Conservation (phyloP, 2,888 invertebrate species). For the Meghimatium bilineatum region DNA sequence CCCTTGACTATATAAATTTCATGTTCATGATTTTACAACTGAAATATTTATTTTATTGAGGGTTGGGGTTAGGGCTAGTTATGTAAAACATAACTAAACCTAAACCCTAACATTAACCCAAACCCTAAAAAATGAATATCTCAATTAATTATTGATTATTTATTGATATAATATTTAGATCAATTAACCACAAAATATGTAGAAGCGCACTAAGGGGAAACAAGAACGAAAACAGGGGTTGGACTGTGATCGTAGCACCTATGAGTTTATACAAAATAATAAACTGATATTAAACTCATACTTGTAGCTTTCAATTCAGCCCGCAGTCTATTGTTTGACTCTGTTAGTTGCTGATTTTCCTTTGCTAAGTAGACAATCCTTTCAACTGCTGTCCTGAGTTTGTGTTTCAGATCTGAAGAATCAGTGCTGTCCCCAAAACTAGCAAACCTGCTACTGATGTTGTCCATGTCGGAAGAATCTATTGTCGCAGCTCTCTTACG, state of each 20-base stretch:
- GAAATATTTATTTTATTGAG: too few species aligned
- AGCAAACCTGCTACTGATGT: constrained; percentile 2
- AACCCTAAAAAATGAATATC: too few species aligned
- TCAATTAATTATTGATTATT: too few species aligned
- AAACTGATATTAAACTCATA: constrained; percentile 33
- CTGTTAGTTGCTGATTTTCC: constrained; percentile 75
- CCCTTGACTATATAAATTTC: too few species aligned
- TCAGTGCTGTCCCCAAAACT: constrained; percentile 49
- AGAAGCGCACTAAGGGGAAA: not conserved
- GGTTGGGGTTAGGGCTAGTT: too few species aligned
- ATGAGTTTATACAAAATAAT: too few species aligned
- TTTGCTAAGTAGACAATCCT: constrained; percentile 72
- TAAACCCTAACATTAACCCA: too few species aligned
- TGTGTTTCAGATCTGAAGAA: constrained; percentile 61
- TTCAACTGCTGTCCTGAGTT: constrained; percentile 70
- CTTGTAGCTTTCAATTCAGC: constrained; percentile 70
- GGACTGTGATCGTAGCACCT: too few species aligned
- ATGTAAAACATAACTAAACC: too few species aligned
- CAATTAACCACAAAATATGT: not conserved
- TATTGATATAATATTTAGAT: too few species aligned
- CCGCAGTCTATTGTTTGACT: constrained; percentile 74
- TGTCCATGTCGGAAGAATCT: constrained; percentile 26
- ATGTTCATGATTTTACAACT: too few species aligned
- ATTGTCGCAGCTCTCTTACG: constrained; percentile 56
- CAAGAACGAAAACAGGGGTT: too few species aligned